A percentile compares a stretch with the other conserved stretches of the same genome.
Conservation (phyloP, 2,888 invertebrate species). For the Eupithecia dodoneata region DNA sequence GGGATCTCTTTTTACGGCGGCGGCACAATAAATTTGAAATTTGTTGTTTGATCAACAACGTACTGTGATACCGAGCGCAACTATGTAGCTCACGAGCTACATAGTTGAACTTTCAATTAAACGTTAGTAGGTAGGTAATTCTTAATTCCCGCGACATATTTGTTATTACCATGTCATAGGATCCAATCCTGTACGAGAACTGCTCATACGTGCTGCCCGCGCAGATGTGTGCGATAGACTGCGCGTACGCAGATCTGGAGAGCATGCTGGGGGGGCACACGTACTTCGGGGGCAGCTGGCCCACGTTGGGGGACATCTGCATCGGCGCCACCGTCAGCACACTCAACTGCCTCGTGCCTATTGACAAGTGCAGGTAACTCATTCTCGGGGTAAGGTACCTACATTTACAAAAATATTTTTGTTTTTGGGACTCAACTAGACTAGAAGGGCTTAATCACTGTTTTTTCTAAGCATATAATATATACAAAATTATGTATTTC, state of each 20-base stretch:
- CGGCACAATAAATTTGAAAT: no score
- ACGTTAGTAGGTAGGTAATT: background rate
- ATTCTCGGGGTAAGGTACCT: background rate
- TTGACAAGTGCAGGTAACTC: slow-evolving; percentile 57
- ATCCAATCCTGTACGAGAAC: slow-evolving; percentile 67
- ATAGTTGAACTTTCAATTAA: background rate
- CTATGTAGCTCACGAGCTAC: no score
- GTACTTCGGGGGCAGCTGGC: slow-evolving; percentile 62
- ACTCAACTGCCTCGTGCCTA: slow-evolving; percentile 62
- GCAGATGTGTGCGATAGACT: slow-evolving; percentile 60
- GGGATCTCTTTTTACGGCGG: no score
- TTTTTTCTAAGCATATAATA: no score
- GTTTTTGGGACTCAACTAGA: background rate
- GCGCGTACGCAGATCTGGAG: slow-evolving; percentile 62
- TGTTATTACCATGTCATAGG: slow-evolving; percentile 49
- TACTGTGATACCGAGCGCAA: no score
- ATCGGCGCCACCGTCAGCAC: slow-evolving; percentile 66
- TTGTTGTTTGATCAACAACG: no score
- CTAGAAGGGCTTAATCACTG: background rate
- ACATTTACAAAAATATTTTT: no score
- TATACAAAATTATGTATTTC: no score
- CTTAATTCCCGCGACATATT: no score
- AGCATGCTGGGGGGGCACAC: slow-evolving; percentile 50
- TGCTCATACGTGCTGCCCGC: slow-evolving; percentile 65
- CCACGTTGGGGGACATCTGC: slow-evolving; percentile 63